Conservation (phyloP, 1,140 invertebrate species). For the Ditylenchus dipsaci region DNA sequence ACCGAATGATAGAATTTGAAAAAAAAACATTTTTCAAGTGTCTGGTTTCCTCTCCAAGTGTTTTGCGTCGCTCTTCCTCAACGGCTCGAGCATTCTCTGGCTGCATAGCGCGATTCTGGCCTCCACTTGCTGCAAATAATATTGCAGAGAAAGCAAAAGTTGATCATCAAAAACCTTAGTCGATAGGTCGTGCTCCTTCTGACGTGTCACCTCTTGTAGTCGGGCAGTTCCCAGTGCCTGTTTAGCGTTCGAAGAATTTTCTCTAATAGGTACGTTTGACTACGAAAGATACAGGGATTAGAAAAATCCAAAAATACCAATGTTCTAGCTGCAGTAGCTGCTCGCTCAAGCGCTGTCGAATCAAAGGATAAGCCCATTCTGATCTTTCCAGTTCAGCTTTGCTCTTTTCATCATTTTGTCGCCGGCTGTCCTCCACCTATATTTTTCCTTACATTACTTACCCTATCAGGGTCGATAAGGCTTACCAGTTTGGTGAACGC, state of each 20-base stretch:
- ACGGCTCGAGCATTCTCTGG: conserved; percentile 78
- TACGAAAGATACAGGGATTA: background rate
- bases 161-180: conserved; percentile 59
- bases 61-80: conserved; percentile 86
- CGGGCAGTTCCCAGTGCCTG: conserved; percentile 89
- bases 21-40: conserved; percentile 70
- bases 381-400: conserved; percentile 12
- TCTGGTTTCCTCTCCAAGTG: conserved; percentile 86
- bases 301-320: conserved; percentile 62
- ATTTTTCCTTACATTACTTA: too few relatives aligned
- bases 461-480: background rate
- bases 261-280: conserved; percentile 56
- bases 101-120: conserved; percentile 82
- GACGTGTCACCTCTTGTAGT: conserved; percentile 80
- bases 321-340: conserved; percentile 88
- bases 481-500: background rate
- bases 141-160: background rate
- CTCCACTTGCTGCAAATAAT: conserved; percentile 79
- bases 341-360: conserved; percentile 88
- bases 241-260: conserved; percentile 82
- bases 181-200: conserved; percentile 76
- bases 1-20: background rate
- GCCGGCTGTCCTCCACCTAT: background rate
- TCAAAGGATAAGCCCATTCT: conserved; percentile 80
- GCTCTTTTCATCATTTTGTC: background rate